Evolutionary conservation across 2,113 vertebrate genomes (phyloP), one percentile per base, ranked within the genome.

Genomic region (Limnothrissa miodon): DNA sequence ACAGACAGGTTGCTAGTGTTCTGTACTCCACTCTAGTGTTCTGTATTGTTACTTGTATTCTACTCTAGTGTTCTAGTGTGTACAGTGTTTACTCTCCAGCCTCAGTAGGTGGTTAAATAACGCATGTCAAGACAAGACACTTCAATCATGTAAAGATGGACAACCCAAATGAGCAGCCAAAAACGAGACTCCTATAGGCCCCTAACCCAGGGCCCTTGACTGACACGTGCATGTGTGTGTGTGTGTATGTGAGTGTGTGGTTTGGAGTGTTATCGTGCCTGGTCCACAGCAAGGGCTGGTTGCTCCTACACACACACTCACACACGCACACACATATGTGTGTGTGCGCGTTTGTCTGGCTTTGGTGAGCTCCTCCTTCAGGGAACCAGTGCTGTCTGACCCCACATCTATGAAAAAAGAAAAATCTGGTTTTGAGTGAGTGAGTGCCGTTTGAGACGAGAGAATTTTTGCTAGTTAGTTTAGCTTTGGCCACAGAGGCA

Each of bases 371-470:
- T 74, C 29, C 48, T 13, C 25, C 29, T 36, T 5, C 4, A 19
- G 62, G 62, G 10, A 33, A 11, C 62, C 66, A 74, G 66, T 74
- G 66, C 66, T 74, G 66, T 74, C 66, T 36, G 25, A 39, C 13
- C 29, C 66, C 66, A 13, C 13, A 29, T 33, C 25, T 74, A 33
- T 36, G 33, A 10, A 29, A 10, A 66, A 21, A 62, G 25, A 29
- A 74, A 33, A 36, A 29, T 6, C 10, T 66, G 59, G 59, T 29
- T 5, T 96, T 96, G 85, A 95, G 94, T 74, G 29, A 74, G 15
- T 74, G 25, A 74, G 15, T 33, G 5, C 29, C 13, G 33, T 74
- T 74, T 23, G 51, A 25, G 8, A 42, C 1, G 29, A 11, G 25
- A n/a, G 59, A n/a, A 29, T 9, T 29, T 29, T 29, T 29, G 59